Evolutionary conservation across 2,888 invertebrate genomes (phyloP), one percentile per base, ranked within the genome.

Genomic region (Eugnorisma glareosa): DNA sequence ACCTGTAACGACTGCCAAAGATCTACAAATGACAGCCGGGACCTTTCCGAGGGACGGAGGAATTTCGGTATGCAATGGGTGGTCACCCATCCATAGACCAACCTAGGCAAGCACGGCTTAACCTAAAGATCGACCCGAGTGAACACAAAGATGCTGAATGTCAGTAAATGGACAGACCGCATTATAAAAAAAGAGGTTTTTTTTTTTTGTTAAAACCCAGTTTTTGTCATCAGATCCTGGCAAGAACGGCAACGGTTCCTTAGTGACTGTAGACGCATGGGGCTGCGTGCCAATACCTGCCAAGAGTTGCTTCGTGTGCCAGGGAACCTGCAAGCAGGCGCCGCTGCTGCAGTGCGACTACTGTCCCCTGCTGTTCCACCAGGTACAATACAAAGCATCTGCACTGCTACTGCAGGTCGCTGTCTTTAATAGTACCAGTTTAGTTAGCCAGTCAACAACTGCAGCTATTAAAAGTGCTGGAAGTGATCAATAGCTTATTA

Each of bases 341-440:
- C 98, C 99, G 0, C 97, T 99, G 86, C 96, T 99, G 69, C 98
- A 98, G 82, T 99, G 99, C 93, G 99, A 99, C 95, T 99, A 98
- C 95, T 99, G 99, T 93, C 98, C 99, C 0, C 95, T 98, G 75
- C 97, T 98, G 87, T 99, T 98, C 93, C 99, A 99, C 98, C 81
- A 97, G 98, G 90, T 91, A 81, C 4, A 15, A 10, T 31, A 21
- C 10, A n/a, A 24, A 61, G 61, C 35, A 59, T 59, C 28, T 31
- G 28, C 21, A 35, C 5, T 61, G 35, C 31, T 21, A 10, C 31
- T 61, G 31, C 21, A 21, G 61, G 5, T 11, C 57, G 28, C n/a
- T n/a, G n/a, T 57, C 28, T 13, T 54, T 28, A 54, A 6, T 54
- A 6, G 54, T 28, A 28, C 5, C n/a, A 54, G n/a, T n/a, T 13